Base-by-base conservation (phyloP, 1,140 invertebrate genomes). In the Rhizoglyphus robini region DNA sequence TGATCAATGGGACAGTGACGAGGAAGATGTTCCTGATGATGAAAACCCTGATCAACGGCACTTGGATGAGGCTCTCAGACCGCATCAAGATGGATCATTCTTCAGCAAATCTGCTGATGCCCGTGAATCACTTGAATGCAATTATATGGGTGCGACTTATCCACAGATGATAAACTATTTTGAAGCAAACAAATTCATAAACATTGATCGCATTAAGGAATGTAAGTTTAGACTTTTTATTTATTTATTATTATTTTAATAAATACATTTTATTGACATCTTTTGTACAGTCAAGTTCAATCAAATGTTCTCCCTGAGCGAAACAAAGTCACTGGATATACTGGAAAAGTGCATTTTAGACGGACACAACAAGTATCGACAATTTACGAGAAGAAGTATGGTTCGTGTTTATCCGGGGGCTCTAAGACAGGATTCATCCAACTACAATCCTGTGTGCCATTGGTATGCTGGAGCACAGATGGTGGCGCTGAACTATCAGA, bases 381-480 rank as follows among this genome's bases (percentile, higher is more conserved):
- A 72, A 8, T 76, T 79, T 66, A 80, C 77, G 46, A 72, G 74
- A 47, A 70, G 71, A 23, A 75, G 79, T 65, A 68, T 83, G 20
- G 75, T 77, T 23, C 70, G 81, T 51, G 81, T 82, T n/a, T 83
- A 83, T 71, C 82, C 82, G n/a, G 75, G 75, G 73, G 8, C 70
- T 82, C 54, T 79, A 80, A 23, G 75, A 77, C n/a, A n/a, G n/a
- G n/a, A n/a, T 66, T 83, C 81, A 18, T 80, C 79, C 62, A 83
- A 83, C 70, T 82, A 80, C 67, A 77, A 80, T 65, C 81, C 81
- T 25, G 73, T 79, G 20, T 76, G 75, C 0, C 77, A 77, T 71
- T 83, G 81, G 82, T 79, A 78, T 69, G 74, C 75, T 49, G 82
- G 82, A 32, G 81, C 80, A 69, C 82, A 83, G 73, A 74, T 83